Conservation (phyloP, 2,113 vertebrate genomes). For the Thymallus thymallus region DNA sequence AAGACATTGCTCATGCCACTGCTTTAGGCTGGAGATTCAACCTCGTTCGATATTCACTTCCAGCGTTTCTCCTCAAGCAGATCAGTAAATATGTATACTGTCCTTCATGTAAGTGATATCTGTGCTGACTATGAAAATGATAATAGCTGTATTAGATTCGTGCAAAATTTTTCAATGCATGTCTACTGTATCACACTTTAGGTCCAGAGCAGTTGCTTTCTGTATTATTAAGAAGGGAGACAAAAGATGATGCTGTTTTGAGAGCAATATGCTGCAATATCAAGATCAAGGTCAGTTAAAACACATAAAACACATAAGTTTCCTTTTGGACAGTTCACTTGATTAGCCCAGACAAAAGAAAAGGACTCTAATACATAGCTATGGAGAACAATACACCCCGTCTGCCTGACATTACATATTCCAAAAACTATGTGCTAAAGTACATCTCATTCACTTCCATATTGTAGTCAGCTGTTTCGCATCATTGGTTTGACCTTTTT, state of each 20-base stretch:
- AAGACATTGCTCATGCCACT: neutral
- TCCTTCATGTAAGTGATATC: neutral
- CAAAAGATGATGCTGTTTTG: too few relatives aligned
- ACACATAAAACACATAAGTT: too few relatives aligned
- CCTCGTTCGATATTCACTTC: neutral
- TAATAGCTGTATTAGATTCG: neutral
- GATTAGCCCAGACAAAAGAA: too few relatives aligned
- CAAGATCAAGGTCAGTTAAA: too few relatives aligned
- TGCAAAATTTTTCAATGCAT: neutral
- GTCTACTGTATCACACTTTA: constrained; percentile 3
- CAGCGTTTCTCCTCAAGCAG: constrained; percentile 3
- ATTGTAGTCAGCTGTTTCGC: neutral
- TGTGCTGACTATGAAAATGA: neutral
- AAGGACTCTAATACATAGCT: too few relatives aligned
- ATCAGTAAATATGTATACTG: neutral
- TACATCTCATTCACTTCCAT: neutral
- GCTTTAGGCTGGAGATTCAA: neutral
- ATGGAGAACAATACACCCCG: too few relatives aligned
- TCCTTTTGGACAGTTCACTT: too few relatives aligned
- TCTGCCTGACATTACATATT: too few relatives aligned
- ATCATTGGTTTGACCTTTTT: neutral
- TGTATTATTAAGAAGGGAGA: too few relatives aligned
- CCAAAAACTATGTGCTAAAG: neutral
- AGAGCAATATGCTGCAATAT: too few relatives aligned
- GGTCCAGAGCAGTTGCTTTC: too few relatives aligned